Evolutionary conservation across 2,113 vertebrate genomes (phyloP).

Genomic region (Engraulis encrasicolus): DNA sequence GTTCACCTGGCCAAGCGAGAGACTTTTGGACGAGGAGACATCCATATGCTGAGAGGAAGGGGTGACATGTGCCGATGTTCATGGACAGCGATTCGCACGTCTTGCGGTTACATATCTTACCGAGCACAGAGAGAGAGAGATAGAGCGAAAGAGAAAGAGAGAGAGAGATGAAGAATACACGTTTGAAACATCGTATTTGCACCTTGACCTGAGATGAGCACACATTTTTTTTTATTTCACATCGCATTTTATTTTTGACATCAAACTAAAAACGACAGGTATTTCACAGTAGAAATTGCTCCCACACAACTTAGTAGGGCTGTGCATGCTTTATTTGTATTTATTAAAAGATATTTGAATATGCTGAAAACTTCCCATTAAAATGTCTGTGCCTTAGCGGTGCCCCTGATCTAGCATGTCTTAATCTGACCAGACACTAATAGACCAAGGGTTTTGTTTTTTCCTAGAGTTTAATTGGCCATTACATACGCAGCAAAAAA

Average conservation of each 20-base stretch:
- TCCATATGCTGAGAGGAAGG: constrained; percentile 57
- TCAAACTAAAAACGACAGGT: neutral
- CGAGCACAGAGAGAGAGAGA: neutral
- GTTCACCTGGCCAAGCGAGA: constrained; percentile 55
- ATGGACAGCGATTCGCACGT: constrained; percentile 49
- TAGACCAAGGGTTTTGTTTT: constrained; percentile 40
- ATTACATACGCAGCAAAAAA: constrained; percentile 18
- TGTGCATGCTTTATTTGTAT: too few species aligned
- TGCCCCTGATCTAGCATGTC: neutral
- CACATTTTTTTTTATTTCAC: too few species aligned
- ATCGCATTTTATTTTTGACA: too few species aligned
- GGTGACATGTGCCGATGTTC: constrained; percentile 40
- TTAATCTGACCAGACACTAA: constrained; percentile 38
- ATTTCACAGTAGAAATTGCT: neutral
- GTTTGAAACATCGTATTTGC: too few species aligned
- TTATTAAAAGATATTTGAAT: too few species aligned
- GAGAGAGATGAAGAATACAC: neutral
- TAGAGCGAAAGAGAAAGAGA: neutral
- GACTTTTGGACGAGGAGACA: constrained; percentile 48
- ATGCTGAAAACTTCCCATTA: neutral
- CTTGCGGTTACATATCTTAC: constrained; percentile 48
- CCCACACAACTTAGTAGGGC: neutral
- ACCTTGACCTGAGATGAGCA: too few species aligned
- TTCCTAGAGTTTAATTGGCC: neutral
- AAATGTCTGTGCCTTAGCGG: neutral